phyloP scores from a whole-genome alignment of 2,888 invertebrate genomes.

The Diogma glabrata region DNA sequence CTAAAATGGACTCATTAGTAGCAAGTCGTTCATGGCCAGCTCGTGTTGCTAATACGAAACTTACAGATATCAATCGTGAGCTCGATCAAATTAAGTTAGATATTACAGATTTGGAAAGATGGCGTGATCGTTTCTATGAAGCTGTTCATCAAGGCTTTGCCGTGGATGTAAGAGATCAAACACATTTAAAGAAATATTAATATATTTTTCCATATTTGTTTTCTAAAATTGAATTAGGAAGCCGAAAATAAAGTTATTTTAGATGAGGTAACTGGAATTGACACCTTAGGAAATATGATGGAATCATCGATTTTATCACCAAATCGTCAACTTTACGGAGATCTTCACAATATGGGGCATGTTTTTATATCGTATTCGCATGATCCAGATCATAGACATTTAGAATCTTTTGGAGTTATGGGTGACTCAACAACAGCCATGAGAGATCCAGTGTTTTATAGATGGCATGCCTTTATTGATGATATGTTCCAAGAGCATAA shows the following conservation, averaged over 20 bases:
- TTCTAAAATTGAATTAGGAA: conserved; percentile 35
- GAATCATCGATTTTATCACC: conserved; percentile 60
- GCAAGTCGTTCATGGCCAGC: conserved; percentile 67
- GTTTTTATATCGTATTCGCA: conserved; percentile 64
- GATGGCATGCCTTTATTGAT: conserved; percentile 72
- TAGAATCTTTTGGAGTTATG: conserved; percentile 74
- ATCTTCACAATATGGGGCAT: conserved; percentile 74
- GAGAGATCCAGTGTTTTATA: conserved; percentile 78
- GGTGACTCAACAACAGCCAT: conserved; percentile 75
- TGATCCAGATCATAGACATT: conserved; percentile 58
- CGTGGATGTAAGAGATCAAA: conserved; percentile 37
- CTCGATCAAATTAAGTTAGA: conserved; percentile 54
- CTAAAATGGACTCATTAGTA: conserved; percentile 68
- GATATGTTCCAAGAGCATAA: conserved; percentile 68
- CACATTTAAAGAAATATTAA: not conserved
- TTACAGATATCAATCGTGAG: conserved; percentile 53
- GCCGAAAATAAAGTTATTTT: conserved; percentile 44
- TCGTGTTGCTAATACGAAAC: conserved; percentile 43
- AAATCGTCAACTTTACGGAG: conserved; percentile 61
- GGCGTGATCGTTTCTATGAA: conserved; percentile 61
- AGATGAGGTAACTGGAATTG: conserved; percentile 59
- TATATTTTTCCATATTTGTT: not conserved
- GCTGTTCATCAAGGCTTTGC: conserved; percentile 55
- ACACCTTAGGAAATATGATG: conserved; percentile 66
- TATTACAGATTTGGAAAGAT: conserved; percentile 58